Conservation (phyloP, 2,888 invertebrate genomes). For the Matsumyia berberina region DNA sequence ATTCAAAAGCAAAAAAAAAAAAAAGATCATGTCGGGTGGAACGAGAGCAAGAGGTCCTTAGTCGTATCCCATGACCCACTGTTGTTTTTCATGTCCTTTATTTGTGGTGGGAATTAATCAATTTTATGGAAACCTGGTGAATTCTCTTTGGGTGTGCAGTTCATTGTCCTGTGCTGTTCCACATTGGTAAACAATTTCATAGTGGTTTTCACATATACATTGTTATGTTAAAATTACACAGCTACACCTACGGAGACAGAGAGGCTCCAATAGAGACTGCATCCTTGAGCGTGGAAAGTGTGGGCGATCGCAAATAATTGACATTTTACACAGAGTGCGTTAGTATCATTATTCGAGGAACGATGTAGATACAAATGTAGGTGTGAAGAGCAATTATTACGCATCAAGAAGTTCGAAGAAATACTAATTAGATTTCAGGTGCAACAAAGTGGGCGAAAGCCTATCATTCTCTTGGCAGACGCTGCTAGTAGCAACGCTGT, state of each 20-base stretch:
- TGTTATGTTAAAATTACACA: not conserved
- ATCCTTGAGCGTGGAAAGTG: not conserved
- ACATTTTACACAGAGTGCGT: slow-evolving; percentile 16
- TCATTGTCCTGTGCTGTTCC: slow-evolving; percentile 62
- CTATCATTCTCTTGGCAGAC: too few species aligned
- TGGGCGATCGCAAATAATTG: slow-evolving; percentile 18
- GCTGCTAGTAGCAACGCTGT: too few species aligned
- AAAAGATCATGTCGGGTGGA: slow-evolving; percentile 23
- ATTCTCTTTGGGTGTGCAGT: slow-evolving; percentile 33
- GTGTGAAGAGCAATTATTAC: slow-evolving; percentile 15
- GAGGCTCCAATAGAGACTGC: not conserved
- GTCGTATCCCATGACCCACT: slow-evolving; percentile 26
- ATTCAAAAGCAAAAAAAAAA: slow-evolving; percentile 17
- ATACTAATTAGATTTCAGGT: not conserved
- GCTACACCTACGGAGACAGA: not conserved
- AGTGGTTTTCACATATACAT: too few species aligned
- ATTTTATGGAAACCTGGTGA: slow-evolving; percentile 39
- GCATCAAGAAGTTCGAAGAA: not conserved
- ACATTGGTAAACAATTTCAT: slow-evolving; percentile 34
- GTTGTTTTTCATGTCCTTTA: slow-evolving; percentile 6
- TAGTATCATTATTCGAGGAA: not conserved
- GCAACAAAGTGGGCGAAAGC: not conserved
- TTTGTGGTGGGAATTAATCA: slow-evolving; percentile 16
- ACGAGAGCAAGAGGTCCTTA: slow-evolving; percentile 6
- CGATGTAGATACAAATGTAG: not conserved